phyloP scores from a whole-genome alignment of 2,797 vertebrate species.

The Hemitrygon akajei region DNA sequence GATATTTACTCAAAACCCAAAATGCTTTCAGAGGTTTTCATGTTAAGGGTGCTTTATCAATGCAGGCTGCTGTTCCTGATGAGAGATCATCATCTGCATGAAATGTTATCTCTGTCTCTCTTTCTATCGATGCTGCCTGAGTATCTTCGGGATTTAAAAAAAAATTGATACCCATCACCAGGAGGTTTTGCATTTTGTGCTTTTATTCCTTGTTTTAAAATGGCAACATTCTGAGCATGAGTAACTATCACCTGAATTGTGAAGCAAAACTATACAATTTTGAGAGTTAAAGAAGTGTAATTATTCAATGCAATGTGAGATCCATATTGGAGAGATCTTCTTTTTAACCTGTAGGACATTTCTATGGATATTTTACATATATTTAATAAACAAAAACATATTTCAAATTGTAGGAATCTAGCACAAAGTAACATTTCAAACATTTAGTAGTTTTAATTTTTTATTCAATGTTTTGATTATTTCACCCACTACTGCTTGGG shows the following conservation, averaged over 20 bases:
- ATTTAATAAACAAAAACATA: background rate
- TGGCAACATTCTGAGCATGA: background rate
- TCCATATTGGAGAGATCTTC: background rate
- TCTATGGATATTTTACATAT: background rate
- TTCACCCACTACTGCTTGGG: background rate
- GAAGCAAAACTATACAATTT: background rate
- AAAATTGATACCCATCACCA: no score
- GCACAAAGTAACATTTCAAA: background rate
- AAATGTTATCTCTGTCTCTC: no score
- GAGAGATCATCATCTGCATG: no score
- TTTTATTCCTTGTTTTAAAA: background rate
- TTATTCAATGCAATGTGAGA: background rate
- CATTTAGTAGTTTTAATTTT: background rate
- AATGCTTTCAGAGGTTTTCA: no score
- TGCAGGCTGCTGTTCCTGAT: background rate
- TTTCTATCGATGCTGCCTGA: no score
- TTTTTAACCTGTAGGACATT: background rate
- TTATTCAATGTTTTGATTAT: background rate
- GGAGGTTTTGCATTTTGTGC: background rate
- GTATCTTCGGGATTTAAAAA: no score
- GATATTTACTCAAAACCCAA: background rate
- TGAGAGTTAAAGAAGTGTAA: background rate
- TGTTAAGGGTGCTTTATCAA: background rate
- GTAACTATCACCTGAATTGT: background rate
- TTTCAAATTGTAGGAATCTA: background rate